phyloP scores from a whole-genome alignment of 2,797 vertebrate genomes.

The Parauchenoglanis punctatus region DNA sequence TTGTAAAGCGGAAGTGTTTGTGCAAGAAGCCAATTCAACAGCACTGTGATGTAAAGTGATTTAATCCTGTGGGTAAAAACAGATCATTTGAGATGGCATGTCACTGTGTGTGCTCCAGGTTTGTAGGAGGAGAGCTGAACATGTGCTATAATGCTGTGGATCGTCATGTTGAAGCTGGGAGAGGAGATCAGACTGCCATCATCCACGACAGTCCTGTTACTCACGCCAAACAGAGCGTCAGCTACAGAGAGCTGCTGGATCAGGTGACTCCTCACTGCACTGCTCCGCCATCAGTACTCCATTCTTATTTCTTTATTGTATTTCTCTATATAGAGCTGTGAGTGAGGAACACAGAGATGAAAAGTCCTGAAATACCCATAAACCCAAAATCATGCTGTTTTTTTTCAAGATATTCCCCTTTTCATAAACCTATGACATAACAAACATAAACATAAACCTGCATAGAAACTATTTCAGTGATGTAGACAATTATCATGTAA shows the following conservation, averaged over 20 bases:
- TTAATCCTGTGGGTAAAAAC: background rate
- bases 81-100: background rate
- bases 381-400: background rate
- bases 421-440: background rate
- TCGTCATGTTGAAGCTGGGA: slow-evolving; percentile 86
- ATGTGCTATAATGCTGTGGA: slow-evolving; percentile 94
- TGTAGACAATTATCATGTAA: background rate
- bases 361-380: background rate
- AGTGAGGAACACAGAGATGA: background rate
- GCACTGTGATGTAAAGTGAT: background rate
- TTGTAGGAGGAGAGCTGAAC: slow-evolving; percentile 89
- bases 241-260: slow-evolving; percentile 85
- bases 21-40: background rate
- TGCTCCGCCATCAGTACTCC: background rate
- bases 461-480: background rate
- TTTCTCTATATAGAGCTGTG: background rate
- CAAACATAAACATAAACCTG: no score
- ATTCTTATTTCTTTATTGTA: background rate
- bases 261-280: slow-evolving; percentile 74
- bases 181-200: slow-evolving; percentile 85
- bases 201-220: slow-evolving; percentile 95
- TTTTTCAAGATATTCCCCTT: background rate
- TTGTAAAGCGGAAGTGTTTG: background rate
- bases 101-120: slow-evolving; percentile 75
- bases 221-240: slow-evolving; percentile 82